Evolutionary conservation across 1,140 invertebrate genomes (phyloP), one percentile per base, ranked within the genome.

Genomic region (Oreohelix idahoensis): DNA sequence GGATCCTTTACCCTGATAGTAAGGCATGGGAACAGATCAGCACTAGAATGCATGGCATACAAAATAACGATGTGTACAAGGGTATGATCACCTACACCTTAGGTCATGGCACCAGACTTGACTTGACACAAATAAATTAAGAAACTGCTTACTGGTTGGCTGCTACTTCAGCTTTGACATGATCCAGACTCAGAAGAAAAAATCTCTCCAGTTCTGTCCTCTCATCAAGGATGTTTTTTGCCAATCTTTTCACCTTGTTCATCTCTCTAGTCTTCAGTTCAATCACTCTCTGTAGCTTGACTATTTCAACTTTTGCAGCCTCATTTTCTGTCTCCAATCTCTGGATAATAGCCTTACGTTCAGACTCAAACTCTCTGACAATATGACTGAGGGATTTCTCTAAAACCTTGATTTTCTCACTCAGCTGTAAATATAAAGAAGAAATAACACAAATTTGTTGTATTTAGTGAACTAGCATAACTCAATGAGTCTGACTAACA

Each of bases 201-300:
- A 93, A 93, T 81, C 89, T 78, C 80, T 93, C 92, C 39, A 93
- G 87, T 80, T 93, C 92, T 80, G 91, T 92, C 70, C 92, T 86
- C 83, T 93, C 90, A 79, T 93, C 89, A 5, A 93, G 86, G 78
- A 93, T 93, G 81, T 92, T 92, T 84, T 90, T 91, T 10, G 92
- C 92, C 58, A 93, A 85, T 85, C 87, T 89, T 84, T 92, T 92
- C 11, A 93, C 89, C 85, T 92, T 91, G 80, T 89, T 91, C 92
- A 92, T 92, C 84, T 93, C 92, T 84, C 90, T 90, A 53, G 89
- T 91, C 86, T 92, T 93, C 38, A 92, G 80, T 79, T 92, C 92
- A 75, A 93, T 88, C 0, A 90, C 87, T 78, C 91, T 84, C 85
- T 92, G 90, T n/a, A 93, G 84, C 84, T 92, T 92, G 49, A 84